A percentile compares a stretch with the other conserved stretches of the same genome.
phyloP scores from a whole-genome alignment of 2,113 vertebrate species.

The Pipra filicauda region DNA sequence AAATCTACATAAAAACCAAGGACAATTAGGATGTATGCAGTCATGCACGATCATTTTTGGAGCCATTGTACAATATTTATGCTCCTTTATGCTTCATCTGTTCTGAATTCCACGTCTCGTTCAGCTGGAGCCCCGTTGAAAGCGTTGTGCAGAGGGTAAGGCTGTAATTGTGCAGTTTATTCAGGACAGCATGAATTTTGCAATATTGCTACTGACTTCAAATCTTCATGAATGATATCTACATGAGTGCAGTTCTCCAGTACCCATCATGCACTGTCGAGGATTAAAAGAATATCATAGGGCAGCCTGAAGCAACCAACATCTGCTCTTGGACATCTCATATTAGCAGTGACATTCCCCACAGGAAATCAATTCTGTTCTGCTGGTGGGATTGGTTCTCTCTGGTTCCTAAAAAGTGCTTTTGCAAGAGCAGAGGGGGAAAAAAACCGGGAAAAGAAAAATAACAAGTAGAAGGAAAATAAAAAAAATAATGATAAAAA shows the following conservation, averaged over 20 bases:
- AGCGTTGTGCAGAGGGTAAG: neutral
- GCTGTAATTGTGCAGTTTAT: neutral
- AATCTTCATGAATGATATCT: neutral
- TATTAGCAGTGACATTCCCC: neutral
- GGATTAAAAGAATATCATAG: neutral
- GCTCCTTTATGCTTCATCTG: constrained; percentile 19
- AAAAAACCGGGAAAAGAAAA: neutral
- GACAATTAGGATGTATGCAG: constrained; percentile 2
- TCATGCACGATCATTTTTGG: neutral
- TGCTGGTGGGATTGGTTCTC: neutral
- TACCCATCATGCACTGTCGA: neutral
- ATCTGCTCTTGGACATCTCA: neutral
- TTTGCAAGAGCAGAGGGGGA: neutral
- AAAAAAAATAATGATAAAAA: accelerated
- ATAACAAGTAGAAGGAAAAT: neutral
- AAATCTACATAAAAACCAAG: neutral
- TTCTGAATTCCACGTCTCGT: neutral
- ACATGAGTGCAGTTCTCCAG: neutral
- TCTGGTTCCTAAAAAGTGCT: neutral
- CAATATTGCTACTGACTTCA: neutral
- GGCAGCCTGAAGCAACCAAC: constrained; percentile 18
- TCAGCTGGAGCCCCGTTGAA: neutral
- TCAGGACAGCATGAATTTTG: neutral
- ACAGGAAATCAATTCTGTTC: neutral
- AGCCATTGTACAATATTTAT: constrained; percentile 35